Percentiles rank a stretch among this genome's conserved stretches.
Conservation (phyloP, 2,888 invertebrate genomes). For the Hofmannophila pseudospretella region DNA sequence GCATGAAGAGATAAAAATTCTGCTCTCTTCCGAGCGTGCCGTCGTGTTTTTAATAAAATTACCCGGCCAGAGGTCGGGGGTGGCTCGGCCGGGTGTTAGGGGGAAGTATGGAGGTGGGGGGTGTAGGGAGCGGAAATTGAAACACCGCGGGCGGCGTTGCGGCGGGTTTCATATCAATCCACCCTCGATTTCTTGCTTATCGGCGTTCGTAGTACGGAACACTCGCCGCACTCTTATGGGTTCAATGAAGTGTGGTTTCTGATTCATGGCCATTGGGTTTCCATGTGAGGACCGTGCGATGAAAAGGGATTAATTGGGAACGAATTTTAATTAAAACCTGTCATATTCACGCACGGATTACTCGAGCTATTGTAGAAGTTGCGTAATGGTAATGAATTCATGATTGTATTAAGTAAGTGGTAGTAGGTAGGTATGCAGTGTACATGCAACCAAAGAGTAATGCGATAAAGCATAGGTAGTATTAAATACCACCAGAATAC, state of each 20-base stretch:
- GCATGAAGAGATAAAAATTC: conserved; percentile 65
- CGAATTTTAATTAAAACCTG: conserved; percentile 2
- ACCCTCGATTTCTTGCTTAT: conserved; percentile 51
- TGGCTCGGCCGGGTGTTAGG: conserved; percentile 6
- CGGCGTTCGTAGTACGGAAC: conserved; percentile 28
- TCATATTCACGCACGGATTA: neutral
- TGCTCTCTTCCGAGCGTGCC: conserved; percentile 29
- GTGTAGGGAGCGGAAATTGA: conserved; percentile 61
- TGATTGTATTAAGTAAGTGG: too few relatives aligned
- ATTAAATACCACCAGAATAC: too few relatives aligned
- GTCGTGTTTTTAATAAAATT: conserved; percentile 72
- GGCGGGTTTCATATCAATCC: conserved; percentile 43
- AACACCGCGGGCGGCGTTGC: conserved; percentile 42
- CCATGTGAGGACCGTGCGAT: conserved; percentile 8
- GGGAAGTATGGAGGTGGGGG: conserved; percentile 17
- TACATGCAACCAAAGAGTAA: too few relatives aligned
- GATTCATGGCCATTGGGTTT: conserved; percentile 36
- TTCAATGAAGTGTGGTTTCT: conserved; percentile 40
- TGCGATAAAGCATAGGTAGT: too few relatives aligned
- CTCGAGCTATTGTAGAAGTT: neutral
- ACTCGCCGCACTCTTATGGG: conserved; percentile 45
- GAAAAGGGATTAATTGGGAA: conserved; percentile 14
- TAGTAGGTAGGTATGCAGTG: too few relatives aligned
- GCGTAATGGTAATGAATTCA: too few relatives aligned
- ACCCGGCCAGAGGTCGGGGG: conserved; percentile 25